Conservation (phyloP, 2,797 vertebrate species). For the Diplodus sargus region DNA sequence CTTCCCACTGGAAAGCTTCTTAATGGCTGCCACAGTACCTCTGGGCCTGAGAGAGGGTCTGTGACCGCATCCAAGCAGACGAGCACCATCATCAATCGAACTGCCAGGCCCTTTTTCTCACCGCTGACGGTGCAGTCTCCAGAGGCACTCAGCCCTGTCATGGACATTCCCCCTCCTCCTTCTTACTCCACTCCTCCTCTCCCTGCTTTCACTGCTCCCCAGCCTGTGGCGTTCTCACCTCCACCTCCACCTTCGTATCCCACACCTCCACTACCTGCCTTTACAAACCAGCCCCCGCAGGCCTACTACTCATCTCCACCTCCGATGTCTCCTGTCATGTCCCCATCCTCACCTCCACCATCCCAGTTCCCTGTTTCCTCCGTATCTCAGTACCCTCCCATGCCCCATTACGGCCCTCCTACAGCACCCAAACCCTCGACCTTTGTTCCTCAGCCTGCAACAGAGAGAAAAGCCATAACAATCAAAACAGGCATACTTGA, state of each 20-base stretch:
- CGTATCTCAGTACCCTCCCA: slow-evolving; percentile 81
- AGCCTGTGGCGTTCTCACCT: slow-evolving; percentile 71
- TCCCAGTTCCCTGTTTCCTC: slow-evolving; percentile 71
- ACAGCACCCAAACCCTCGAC: slow-evolving; percentile 80
- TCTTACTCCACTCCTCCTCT: slow-evolving; percentile 85
- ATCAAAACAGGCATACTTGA: slow-evolving; percentile 93
- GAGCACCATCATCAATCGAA: slow-evolving; percentile 89
- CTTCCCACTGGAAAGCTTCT: slow-evolving; percentile 64
- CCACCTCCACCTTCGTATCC: slow-evolving; percentile 86
- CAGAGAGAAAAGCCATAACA: slow-evolving; percentile 63
- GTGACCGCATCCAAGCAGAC: slow-evolving; percentile 79
- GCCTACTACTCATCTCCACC: slow-evolving; percentile 67
- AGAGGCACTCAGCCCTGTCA: slow-evolving; percentile 61
- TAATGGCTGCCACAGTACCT: slow-evolving; percentile 75
- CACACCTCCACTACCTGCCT: slow-evolving; percentile 81
- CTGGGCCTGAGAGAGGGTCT: slow-evolving; percentile 81
- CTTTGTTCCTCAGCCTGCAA: slow-evolving; percentile 73
- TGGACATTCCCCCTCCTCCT: slow-evolving; percentile 85
- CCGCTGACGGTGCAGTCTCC: slow-evolving; percentile 74
- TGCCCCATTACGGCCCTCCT: slow-evolving; percentile 82
- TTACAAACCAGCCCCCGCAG: slow-evolving; percentile 76
- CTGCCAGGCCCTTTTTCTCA: slow-evolving; percentile 93
- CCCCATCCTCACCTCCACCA: slow-evolving; percentile 46
- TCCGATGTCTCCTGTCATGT: slow-evolving; percentile 67
- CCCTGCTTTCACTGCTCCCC: slow-evolving; percentile 66